Conservation (phyloP, 2,888 invertebrate species). For the Gnatocerus cornutus region DNA sequence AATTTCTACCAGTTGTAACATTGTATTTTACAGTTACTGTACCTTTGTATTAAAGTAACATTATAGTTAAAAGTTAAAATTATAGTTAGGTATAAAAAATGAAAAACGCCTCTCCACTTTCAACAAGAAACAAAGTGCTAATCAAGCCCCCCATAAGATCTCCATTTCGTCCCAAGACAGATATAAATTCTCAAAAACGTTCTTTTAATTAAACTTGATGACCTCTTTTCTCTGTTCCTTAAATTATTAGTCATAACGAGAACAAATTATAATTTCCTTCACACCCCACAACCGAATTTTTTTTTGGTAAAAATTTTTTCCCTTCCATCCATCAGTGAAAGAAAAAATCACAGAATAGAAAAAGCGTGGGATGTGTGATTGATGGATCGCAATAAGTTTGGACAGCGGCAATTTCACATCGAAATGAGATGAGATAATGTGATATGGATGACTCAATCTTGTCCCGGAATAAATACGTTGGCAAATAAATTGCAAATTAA, state of each 20-base stretch:
- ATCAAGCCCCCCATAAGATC: too few species aligned
- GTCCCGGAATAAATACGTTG: not conserved
- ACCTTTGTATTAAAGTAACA: too few species aligned
- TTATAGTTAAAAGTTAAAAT: too few species aligned
- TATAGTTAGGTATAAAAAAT: too few species aligned
- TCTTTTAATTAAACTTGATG: conserved; percentile 1
- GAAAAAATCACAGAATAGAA: conserved; percentile 4
- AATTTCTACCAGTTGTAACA: too few species aligned
- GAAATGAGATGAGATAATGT: conserved; percentile 24
- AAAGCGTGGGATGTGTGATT: conserved; percentile 22
- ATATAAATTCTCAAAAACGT: too few species aligned
- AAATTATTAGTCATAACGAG: not conserved
- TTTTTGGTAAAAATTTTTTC: not conserved
- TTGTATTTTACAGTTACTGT: too few species aligned
- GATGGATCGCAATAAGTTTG: conserved; percentile 23
- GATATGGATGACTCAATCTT: conserved; percentile 22
- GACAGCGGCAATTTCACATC: conserved; percentile 17
- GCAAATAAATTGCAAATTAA: conserved; percentile 5
- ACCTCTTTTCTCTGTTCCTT: not conserved
- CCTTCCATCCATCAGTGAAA: not conserved
- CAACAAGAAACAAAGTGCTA: too few species aligned
- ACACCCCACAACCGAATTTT: not conserved
- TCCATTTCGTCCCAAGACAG: too few species aligned
- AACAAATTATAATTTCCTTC: not conserved
- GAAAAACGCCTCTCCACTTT: too few species aligned